Conservation (phyloP, 2,113 vertebrate species). For the Eurypyga helias region DNA sequence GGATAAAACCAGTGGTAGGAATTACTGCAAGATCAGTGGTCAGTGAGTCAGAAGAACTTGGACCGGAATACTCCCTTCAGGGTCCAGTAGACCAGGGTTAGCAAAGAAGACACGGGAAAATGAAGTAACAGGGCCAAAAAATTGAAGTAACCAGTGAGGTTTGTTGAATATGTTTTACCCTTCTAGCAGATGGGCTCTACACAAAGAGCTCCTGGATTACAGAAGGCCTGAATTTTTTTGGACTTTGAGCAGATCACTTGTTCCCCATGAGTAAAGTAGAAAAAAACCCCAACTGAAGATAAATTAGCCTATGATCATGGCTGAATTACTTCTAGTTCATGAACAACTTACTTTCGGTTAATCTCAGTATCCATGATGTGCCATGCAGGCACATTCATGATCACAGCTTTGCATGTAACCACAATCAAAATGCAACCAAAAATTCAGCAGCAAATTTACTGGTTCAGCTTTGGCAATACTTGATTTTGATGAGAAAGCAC, state of each 20-base stretch:
- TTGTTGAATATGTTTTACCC: neutral
- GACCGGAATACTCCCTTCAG: neutral
- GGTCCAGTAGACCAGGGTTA: neutral
- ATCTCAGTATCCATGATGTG: neutral
- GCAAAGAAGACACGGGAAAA: neutral
- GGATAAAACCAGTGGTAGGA: neutral
- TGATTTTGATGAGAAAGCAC: neutral
- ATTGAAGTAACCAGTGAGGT: neutral
- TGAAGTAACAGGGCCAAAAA: neutral
- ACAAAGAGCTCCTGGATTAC: neutral
- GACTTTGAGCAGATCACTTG: neutral
- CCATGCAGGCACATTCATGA: neutral
- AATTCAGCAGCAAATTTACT: neutral
- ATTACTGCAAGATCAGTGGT: neutral
- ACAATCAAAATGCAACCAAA: neutral
- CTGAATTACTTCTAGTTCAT: neutral
- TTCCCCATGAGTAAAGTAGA: neutral
- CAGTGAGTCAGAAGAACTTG: neutral
- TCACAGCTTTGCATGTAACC: neutral
- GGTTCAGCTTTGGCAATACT: neutral
- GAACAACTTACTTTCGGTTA: neutral
- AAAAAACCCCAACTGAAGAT: neutral
- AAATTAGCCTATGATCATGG: neutral
- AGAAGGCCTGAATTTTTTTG: neutral
- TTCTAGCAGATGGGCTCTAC: neutral